Evolutionary conservation across 2,888 invertebrate species (phyloP).

Genomic region (Hipparchia semele): DNA sequence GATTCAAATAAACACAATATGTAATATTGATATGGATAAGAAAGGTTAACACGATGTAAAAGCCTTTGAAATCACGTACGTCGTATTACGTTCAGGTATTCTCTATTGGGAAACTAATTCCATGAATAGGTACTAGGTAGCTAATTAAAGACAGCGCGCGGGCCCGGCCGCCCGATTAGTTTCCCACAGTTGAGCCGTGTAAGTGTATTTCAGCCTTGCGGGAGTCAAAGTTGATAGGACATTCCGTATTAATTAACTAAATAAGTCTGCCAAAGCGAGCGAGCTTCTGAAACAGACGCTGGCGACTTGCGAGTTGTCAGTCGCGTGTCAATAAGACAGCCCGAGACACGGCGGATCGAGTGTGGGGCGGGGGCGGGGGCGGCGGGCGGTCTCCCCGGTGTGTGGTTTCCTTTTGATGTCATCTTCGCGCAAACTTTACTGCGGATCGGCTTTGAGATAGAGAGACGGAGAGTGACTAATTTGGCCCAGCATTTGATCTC

Average conservation of each 20-base stretch:
- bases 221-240: conserved; percentile 78
- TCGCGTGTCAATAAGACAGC: conserved; percentile 82
- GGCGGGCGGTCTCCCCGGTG: conserved; percentile 74
- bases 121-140: conserved; percentile 46
- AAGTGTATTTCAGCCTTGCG: conserved; percentile 70
- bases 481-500: conserved; percentile 84
- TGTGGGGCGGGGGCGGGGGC: conserved; percentile 67
- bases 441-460: conserved; percentile 84
- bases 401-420: conserved; percentile 84
- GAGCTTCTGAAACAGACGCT: conserved; percentile 66
- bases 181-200: conserved; percentile 65
- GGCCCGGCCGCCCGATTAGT: conserved; percentile 62
- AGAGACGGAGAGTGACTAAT: conserved; percentile 84
- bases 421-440: conserved; percentile 84
- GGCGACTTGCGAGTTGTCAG: conserved; percentile 71
- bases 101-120: conserved; percentile 43
- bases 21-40: too few relatives aligned
- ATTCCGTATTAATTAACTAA: conserved; percentile 83
- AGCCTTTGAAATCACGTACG: too few relatives aligned
- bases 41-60: too few relatives aligned
- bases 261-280: conserved; percentile 77
- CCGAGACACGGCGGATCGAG: conserved; percentile 71
- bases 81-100: background rate
- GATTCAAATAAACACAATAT: too few relatives aligned
- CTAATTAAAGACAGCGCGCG: conserved; percentile 65